Base-by-base conservation (phyloP, 2,113 vertebrate species). In the Poecilia latipinna region DNA sequence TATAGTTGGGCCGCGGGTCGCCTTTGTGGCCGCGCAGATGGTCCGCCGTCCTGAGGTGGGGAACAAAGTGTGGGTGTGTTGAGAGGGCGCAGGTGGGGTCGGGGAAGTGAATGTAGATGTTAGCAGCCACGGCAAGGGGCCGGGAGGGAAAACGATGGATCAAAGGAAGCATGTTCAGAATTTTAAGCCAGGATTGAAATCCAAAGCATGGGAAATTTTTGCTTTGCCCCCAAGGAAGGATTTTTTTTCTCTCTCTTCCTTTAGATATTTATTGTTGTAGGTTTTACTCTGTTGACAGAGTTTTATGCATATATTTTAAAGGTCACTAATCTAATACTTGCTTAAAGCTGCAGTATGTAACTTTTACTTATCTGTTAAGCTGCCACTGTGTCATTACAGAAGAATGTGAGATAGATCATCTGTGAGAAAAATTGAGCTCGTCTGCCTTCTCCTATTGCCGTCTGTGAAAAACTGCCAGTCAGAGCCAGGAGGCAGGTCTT, bases 1-100 rank as follows among this genome's bases (percentile, higher is more conserved):
- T 94, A 93, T 94, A 69, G 80, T 73, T 68, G 12, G 80, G 73
- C 70, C 73, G 81, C 68, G 62, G 72, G 71, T 88, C 88, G 37
- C 29, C 83, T 88, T 82, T 79, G 74, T 69, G 74, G 74, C 51
- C 63, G 66, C 65, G 82, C 63, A 76, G 73, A 88, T 79, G 70
- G 82, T 72, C 75, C 63, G 8, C 44, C 2, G 61, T 79, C 68
- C 70, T 42, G 62, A 72, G 71, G 44, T 12, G n/a, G 74, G 60
- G 63, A 60, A 63, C 74, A 82, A 74, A 75, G 74, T 72, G 65
- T 81, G 89, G 85, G 81, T 88, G 78, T 64, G 71, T 61, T 13
- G 37, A 33, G 69, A 69, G 24, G 73, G 73, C 79, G 75, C 65
- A 80, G 75, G 82, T 82, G 78, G 81, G 79, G 70, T 68, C 37